Evolutionary conservation across 1,140 invertebrate genomes (phyloP).

Genomic region (Andricus grossulariae): DNA sequence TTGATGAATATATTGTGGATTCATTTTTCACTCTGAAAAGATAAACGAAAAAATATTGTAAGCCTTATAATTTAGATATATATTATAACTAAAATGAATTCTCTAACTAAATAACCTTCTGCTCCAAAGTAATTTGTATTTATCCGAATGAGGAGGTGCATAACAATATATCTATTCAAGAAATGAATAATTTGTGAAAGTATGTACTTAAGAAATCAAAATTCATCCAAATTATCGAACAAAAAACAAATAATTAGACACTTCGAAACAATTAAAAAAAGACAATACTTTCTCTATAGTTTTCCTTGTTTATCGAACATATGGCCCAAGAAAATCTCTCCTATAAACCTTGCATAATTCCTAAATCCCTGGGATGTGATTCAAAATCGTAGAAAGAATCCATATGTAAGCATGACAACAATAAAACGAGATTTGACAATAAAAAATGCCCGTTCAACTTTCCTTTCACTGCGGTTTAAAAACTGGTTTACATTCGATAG

Average conservation of each 20-base stretch:
- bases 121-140: too few species aligned
- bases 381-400: background rate
- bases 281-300: background rate
- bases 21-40: constrained; percentile 55
- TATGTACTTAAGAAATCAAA: too few species aligned
- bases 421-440: constrained; percentile 1
- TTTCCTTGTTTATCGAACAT: background rate
- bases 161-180: too few species aligned
- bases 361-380: background rate
- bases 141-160: too few species aligned
- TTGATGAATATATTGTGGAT: constrained; percentile 65
- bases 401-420: constrained; percentile 3
- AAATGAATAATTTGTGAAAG: too few species aligned
- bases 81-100: too few species aligned
- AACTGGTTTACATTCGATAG: background rate
- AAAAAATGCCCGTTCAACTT: background rate
- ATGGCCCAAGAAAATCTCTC: background rate
- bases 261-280: background rate
- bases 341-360: background rate
- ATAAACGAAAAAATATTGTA: background rate
- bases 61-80: background rate
- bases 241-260: too few species aligned
- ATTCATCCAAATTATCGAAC: too few species aligned
- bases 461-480: background rate
- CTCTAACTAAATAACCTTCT: too few species aligned